A percentile compares a stretch with the other conserved stretches of the same genome.
Conservation (phyloP, 1,140 invertebrate genomes). For the Zaprionus camerounensis region DNA sequence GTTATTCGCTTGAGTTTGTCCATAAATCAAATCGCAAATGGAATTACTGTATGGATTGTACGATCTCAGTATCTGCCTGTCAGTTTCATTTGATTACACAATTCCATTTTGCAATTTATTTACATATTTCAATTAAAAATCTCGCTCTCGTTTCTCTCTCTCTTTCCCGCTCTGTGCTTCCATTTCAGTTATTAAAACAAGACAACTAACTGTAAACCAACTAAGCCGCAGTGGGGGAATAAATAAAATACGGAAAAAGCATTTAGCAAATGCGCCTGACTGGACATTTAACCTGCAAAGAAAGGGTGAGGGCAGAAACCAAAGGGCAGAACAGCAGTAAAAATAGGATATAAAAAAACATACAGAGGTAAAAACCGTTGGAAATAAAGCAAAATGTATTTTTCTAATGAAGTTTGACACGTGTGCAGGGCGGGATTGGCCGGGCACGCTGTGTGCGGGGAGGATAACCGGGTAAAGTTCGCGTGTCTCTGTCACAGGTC, state of each 20-base stretch:
- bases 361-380: conserved; percentile 5
- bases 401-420: conserved; percentile 79
- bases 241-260: conserved; percentile 30
- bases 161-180: conserved; percentile 14
- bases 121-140: conserved; percentile 63
- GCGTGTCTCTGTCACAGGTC: conserved; percentile 71
- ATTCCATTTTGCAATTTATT: conserved; percentile 48
- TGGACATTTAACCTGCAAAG: conserved; percentile 11
- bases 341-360: conserved; percentile 15
- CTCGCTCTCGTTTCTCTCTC: neutral
- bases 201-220: conserved; percentile 9
- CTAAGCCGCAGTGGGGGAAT: neutral
- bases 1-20: conserved; percentile 1
- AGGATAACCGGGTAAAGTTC: conserved; percentile 26
- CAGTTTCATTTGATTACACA: conserved; percentile 45
- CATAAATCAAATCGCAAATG: conserved; percentile 66
- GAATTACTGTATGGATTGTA: conserved; percentile 25
- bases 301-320: neutral
- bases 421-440: conserved; percentile 11
- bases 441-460: neutral
- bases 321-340: conserved; percentile 6
- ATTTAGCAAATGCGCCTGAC: conserved; percentile 37
- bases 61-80: conserved; percentile 5
- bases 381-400: conserved; percentile 41
- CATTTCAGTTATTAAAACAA: conserved; percentile 41